Evolutionary conservation across 2,888 invertebrate genomes (phyloP).

Genomic region (Rotaria sp.): DNA sequence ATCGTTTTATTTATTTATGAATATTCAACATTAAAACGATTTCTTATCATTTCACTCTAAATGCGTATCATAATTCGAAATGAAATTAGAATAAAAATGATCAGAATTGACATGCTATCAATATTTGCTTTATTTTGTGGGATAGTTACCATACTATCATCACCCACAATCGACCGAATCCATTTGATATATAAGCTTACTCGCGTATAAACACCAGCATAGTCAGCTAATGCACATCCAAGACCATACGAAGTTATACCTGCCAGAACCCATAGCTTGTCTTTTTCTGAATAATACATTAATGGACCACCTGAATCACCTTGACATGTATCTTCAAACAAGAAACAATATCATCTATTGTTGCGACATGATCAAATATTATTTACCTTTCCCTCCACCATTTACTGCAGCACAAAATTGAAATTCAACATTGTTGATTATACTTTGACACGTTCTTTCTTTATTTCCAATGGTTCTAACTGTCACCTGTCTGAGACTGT

Average conservation of each 20-base stretch:
- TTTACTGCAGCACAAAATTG: neutral
- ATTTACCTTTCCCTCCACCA: neutral
- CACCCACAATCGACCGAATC: neutral
- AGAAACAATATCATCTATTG: neutral
- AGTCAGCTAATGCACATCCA: neutral
- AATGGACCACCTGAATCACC: slow-evolving; percentile 3
- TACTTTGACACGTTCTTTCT: neutral
- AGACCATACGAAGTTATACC: neutral
- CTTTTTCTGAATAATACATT: neutral
- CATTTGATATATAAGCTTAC: neutral
- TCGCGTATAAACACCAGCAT: neutral
- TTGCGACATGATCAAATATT: neutral
- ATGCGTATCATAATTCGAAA: neutral
- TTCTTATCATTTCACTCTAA: no score
- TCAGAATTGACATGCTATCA: neutral
- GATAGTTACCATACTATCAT: neutral
- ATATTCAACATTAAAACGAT: no score
- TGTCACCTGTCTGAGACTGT: neutral
- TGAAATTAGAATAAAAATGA: neutral
- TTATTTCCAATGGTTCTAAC: neutral
- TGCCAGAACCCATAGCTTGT: neutral
- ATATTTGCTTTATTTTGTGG: neutral
- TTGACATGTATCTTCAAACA: neutral
- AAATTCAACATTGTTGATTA: neutral
- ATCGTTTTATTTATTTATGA: no score